Conservation (phyloP, 2,113 vertebrate species). For the Clarias gariepinus region DNA sequence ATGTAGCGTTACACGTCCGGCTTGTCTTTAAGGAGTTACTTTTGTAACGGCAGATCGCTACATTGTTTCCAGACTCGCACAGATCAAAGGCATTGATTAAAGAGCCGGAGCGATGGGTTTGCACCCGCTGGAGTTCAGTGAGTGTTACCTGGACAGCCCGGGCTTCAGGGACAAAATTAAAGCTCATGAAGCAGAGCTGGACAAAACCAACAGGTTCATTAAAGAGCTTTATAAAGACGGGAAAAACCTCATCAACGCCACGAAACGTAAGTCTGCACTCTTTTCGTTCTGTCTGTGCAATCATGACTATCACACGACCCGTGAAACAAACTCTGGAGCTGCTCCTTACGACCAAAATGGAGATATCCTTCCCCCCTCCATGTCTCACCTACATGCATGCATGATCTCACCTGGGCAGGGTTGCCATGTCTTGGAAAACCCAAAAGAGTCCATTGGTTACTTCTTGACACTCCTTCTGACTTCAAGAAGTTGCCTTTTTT, state of each 20-base stretch:
- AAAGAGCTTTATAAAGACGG: constrained; percentile 97
- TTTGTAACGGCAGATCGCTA: background rate
- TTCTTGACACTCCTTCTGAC: background rate
- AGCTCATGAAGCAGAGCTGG: constrained; percentile 92
- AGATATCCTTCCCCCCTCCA: no score
- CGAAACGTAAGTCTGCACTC: constrained; percentile 83
- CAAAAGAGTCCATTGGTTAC: background rate
- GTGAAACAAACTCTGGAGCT: background rate
- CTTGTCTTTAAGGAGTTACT: background rate
- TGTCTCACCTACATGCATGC: background rate
- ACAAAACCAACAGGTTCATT: constrained; percentile 95
- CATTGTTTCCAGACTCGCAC: background rate
- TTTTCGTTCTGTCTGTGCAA: background rate
- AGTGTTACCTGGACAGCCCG: constrained; percentile 96
- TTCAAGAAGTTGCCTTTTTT: no score
- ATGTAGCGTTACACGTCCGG: background rate
- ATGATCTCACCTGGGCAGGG: background rate
- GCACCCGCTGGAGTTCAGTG: constrained; percentile 95
- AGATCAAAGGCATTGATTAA: background rate
- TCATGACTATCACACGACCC: background rate
- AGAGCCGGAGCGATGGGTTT: constrained; percentile 81
- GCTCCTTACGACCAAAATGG: background rate
- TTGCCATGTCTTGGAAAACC: background rate
- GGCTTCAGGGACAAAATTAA: constrained; percentile 88
- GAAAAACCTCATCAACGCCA: constrained; percentile 93